phyloP scores from a whole-genome alignment of 2,888 invertebrate genomes.

The Pollenia labialis region DNA sequence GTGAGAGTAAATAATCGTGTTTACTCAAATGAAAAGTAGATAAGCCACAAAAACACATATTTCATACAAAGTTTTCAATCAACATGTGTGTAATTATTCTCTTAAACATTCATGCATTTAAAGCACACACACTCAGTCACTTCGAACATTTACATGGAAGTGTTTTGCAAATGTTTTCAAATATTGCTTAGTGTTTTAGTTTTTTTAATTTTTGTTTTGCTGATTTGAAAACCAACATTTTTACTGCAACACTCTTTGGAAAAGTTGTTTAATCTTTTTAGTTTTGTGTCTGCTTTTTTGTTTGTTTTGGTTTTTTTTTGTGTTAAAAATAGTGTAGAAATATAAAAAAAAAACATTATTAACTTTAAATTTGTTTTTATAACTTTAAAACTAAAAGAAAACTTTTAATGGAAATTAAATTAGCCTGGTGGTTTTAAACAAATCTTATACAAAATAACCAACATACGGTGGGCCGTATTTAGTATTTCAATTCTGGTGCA shows the following conservation, averaged over 20 bases:
- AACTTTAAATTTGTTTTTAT: neutral
- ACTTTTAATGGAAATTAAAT: neutral
- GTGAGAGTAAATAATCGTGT: conserved; percentile 42
- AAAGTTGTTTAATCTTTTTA: neutral
- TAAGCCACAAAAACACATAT: conserved; percentile 27
- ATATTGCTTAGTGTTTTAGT: neutral
- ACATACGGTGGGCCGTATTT: too few species aligned
- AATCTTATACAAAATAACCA: neutral
- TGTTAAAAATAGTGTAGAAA: conserved; percentile 1
- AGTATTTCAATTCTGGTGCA: too few species aligned
- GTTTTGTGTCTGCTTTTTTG: neutral
- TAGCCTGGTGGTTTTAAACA: neutral
- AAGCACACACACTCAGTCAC: neutral
- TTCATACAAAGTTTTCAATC: conserved; percentile 39
- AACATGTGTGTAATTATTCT: conserved; percentile 23
- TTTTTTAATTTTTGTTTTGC: neutral
- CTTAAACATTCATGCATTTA: conserved; percentile 6
- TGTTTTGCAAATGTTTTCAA: conserved; percentile 20
- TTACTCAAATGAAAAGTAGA: conserved; percentile 23
- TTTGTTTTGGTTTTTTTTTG: neutral
- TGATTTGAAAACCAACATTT: neutral
- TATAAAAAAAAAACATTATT: neutral
- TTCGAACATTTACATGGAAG: conserved; percentile 2
- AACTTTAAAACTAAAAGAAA: neutral
- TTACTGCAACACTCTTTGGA: neutral